A percentile compares a stretch with the other conserved stretches of the same genome.
These are phyloP conservation scores for Malurus melanocephalus DNA, from an alignment of 2,113 vertebrate species.

Conservation along the genomic window DNA sequence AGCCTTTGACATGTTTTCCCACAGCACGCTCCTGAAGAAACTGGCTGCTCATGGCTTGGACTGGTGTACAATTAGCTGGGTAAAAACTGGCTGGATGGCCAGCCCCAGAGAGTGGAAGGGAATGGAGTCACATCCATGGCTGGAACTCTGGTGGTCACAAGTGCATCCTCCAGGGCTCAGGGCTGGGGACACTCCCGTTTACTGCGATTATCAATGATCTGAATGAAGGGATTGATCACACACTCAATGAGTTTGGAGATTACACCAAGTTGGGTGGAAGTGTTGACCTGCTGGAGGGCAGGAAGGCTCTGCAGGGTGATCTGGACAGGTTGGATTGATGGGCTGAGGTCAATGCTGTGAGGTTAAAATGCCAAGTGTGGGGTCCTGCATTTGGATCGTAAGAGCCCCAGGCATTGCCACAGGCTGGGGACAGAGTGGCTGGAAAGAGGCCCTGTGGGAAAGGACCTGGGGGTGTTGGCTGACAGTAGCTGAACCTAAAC, in stretches of 20 bases:
- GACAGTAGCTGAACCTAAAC: background rate
- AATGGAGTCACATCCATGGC: background rate
- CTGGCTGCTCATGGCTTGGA: background rate
- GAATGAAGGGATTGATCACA: rapidly evolving
- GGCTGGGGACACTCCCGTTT: background rate
- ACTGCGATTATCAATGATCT: background rate
- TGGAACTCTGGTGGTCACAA: background rate
- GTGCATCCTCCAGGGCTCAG: background rate
- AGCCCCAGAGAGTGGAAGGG: background rate
- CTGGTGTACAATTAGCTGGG: rapidly evolving
- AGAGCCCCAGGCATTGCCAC: background rate
- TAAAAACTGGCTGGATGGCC: background rate
- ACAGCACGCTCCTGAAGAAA: background rate
- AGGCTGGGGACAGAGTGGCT: background rate
- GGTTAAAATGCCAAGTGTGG: background rate
- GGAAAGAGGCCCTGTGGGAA: rapidly evolving
- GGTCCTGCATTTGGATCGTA: background rate
- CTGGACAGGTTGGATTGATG: background rate
- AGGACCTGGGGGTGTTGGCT: background rate
- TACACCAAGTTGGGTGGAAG: background rate
- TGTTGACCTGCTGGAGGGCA: background rate
- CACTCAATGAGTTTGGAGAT: background rate
- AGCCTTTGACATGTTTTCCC: background rate
- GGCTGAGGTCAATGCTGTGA: rapidly evolving
- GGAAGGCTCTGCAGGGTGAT: background rate